Percentiles rank a stretch among this genome's conserved stretches.
Conservation (phyloP, 2,113 vertebrate genomes). For the Zosterops borbonicus region DNA sequence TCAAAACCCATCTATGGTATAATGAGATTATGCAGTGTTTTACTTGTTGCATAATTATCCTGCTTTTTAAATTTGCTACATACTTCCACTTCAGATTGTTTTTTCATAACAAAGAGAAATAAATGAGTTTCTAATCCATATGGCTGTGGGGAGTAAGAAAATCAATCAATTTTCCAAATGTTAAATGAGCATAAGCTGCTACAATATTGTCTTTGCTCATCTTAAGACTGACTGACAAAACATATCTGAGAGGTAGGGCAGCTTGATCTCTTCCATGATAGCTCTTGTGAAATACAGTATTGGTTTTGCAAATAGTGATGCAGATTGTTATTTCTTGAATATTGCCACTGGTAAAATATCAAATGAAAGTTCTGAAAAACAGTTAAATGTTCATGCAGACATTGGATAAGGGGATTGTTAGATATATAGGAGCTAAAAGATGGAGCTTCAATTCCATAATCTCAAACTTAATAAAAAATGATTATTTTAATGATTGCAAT, state of each 20-base stretch:
- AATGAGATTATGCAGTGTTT: conserved; percentile 19
- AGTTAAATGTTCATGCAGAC: neutral
- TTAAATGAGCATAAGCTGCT: neutral
- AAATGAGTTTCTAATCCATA: conserved; percentile 21
- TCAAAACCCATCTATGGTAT: neutral
- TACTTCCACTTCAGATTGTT: neutral
- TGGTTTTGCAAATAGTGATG: neutral
- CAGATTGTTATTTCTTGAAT: neutral
- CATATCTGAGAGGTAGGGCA: neutral
- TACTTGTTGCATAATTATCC: conserved; percentile 21
- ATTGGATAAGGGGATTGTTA: neutral
- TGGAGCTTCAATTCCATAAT: neutral
- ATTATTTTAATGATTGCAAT: neutral
- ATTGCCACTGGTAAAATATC: neutral
- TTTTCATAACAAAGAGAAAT: conserved; percentile 35
- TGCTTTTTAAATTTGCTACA: neutral
- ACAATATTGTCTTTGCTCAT: neutral
- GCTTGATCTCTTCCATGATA: neutral
- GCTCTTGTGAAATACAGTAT: neutral
- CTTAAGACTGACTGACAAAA: neutral
- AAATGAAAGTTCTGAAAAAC: neutral
- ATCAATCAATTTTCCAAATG: neutral
- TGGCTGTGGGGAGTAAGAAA: neutral
- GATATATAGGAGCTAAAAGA: neutral
- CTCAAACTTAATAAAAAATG: neutral